Evolutionary conservation across 2,888 invertebrate genomes (phyloP).

Genomic region (Cheilosia impressa): DNA sequence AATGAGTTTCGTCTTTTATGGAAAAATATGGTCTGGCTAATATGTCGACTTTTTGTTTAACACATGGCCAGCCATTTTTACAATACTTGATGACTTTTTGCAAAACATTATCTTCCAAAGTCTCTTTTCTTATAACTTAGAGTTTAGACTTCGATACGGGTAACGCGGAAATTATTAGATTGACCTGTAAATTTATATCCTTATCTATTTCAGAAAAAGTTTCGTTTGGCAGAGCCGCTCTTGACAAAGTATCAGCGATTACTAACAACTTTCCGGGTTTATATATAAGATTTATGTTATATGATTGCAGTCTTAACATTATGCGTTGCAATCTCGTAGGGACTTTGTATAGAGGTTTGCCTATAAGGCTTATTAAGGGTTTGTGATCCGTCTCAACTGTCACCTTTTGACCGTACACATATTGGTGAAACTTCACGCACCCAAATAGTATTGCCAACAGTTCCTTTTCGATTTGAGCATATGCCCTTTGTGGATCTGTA

Average conservation of each 20-base stretch:
- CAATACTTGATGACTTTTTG: conserved; percentile 33
- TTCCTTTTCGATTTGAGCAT: conserved; percentile 78
- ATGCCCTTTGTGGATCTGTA: too few relatives aligned
- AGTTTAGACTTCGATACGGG: conserved; percentile 29
- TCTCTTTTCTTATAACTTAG: conserved; percentile 25
- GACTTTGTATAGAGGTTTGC: conserved; percentile 95
- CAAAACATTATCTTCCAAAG: conserved; percentile 15
- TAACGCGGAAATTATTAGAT: conserved; percentile 30
- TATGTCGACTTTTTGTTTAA: conserved; percentile 2
- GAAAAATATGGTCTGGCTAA: conserved; percentile 25
- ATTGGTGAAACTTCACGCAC: conserved; percentile 78
- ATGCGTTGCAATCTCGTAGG: conserved; percentile 96
- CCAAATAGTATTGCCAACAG: conserved; percentile 78
- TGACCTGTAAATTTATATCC: conserved; percentile 26
- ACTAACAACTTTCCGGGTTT: conserved; percentile 18
- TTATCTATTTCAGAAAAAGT: conserved; percentile 32
- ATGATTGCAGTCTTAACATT: conserved; percentile 83
- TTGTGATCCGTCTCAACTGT: conserved; percentile 60
- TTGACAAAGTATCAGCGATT: conserved; percentile 12
- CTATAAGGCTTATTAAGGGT: conserved; percentile 78
- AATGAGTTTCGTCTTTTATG: conserved; percentile 26
- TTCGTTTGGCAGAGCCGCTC: conserved; percentile 19
- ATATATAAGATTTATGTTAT: conserved; percentile 24
- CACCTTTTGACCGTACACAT: conserved; percentile 40
- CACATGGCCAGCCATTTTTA: conserved; percentile 21